Conservation (phyloP, 2,888 invertebrate species). For the Eulithis testata region DNA sequence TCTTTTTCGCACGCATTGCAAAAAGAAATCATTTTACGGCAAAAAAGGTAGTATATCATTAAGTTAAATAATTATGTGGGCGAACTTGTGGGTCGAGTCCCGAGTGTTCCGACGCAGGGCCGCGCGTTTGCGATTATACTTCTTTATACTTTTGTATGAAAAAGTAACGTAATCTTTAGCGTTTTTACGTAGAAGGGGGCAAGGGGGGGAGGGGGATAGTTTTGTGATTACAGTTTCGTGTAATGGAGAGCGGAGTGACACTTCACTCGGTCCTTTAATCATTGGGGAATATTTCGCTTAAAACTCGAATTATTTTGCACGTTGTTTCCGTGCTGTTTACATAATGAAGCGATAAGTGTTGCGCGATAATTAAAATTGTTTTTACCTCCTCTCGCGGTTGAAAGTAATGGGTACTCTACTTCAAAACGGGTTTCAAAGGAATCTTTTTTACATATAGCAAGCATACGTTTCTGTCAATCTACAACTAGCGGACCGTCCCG, state of each 20-base stretch:
- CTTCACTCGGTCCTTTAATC: constrained; percentile 70
- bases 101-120: constrained; percentile 5
- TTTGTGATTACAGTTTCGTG: constrained; percentile 75
- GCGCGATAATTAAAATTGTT: constrained; percentile 37
- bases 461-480: no score
- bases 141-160: constrained; percentile 6
- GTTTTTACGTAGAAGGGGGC: constrained; percentile 42
- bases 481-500: no score
- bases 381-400: constrained; percentile 11
- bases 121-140: constrained; percentile 47
- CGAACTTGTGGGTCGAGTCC: constrained; percentile 48
- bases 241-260: constrained; percentile 72
- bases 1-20: constrained; percentile 54
- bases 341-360: constrained; percentile 46
- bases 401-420: constrained; percentile 18
- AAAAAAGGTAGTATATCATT: constrained; percentile 79
- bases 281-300: constrained; percentile 75
- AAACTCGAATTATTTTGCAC: constrained; percentile 53
- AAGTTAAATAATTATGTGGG: constrained; percentile 81
- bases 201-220: constrained; percentile 60
- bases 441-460: neutral
- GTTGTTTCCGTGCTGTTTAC: constrained; percentile 43
- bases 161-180: constrained; percentile 48
- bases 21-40: constrained; percentile 74
- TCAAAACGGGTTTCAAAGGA: constrained; percentile 1